Conservation (phyloP, 2,797 vertebrate species). For the Perodicticus potto region DNA sequence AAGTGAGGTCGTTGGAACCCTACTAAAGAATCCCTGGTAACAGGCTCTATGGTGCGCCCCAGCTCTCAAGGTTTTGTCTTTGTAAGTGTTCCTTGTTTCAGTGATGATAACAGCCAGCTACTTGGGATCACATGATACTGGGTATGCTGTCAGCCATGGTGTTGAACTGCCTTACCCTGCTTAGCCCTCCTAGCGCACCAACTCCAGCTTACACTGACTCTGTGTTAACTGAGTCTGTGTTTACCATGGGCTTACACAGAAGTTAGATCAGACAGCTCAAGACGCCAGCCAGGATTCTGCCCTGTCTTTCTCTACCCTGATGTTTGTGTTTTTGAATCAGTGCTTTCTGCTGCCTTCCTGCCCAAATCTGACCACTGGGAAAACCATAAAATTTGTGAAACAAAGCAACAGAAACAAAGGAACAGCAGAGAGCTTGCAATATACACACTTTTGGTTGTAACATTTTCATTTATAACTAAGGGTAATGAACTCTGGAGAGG, state of each 20-base stretch:
- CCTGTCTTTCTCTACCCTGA: neutral
- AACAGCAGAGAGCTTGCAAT: neutral
- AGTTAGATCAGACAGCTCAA: neutral
- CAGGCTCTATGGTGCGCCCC: neutral
- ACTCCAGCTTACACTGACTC: too few species aligned
- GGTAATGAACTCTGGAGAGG: neutral
- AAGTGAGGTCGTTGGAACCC: neutral
- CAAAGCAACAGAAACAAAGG: neutral
- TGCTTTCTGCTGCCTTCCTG: neutral
- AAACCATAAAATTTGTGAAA: neutral
- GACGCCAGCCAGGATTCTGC: neutral
- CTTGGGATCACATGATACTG: neutral
- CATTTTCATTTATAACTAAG: neutral
- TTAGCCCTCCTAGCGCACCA: neutral
- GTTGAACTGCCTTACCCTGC: neutral
- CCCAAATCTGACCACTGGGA: neutral
- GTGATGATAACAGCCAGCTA: too few species aligned
- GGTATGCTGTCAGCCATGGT: neutral
- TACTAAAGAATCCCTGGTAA: neutral
- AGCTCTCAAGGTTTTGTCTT: neutral
- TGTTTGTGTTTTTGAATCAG: neutral
- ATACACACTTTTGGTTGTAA: neutral
- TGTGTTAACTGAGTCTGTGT: neutral
- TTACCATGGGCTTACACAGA: neutral
- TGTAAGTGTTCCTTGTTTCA: neutral